Conservation (phyloP, 2,888 invertebrate species). For the Drosophila niveifrons region DNA sequence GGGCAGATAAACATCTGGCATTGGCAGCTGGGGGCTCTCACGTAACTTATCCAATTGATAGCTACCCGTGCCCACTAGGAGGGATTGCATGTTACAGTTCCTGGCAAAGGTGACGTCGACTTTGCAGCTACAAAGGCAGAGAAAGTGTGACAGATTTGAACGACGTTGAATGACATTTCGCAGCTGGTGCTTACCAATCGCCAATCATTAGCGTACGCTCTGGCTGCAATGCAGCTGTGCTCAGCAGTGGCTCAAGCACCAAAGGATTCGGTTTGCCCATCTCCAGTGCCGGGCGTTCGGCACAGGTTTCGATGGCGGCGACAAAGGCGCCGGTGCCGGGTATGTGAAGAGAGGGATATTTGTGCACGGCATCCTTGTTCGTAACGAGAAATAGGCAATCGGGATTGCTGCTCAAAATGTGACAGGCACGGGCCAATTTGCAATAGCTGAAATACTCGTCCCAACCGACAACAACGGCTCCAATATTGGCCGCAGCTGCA, state of each 20-base stretch:
- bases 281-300: slow-evolving; percentile 91
- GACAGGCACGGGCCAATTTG: slow-evolving; percentile 95
- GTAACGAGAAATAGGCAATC: slow-evolving; percentile 94
- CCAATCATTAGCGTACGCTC: slow-evolving; percentile 88
- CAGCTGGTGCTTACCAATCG: slow-evolving; percentile 80
- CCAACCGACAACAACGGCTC: slow-evolving; percentile 97
- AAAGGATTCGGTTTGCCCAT: slow-evolving; percentile 96
- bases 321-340: slow-evolving; percentile 95
- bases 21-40: slow-evolving; percentile 87
- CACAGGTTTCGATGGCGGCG: slow-evolving; percentile 92
- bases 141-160: neutral
- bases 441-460: slow-evolving; percentile 96
- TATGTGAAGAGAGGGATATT: slow-evolving; percentile 89
- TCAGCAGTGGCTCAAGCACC: slow-evolving; percentile 90
- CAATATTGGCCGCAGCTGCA: slow-evolving; percentile 89
- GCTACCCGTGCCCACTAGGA: slow-evolving; percentile 95
- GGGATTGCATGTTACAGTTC: slow-evolving; percentile 93
- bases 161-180: slow-evolving; percentile 2
- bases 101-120: slow-evolving; percentile 96
- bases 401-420: slow-evolving; percentile 90
- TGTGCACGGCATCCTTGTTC: slow-evolving; percentile 95
- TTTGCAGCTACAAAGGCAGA: slow-evolving; percentile 89
- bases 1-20: slow-evolving; percentile 90
- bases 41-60: slow-evolving; percentile 87
- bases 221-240: slow-evolving; percentile 91